Conservation (phyloP, 2,113 vertebrate genomes). For the Rhinichthys klamathensis region DNA sequence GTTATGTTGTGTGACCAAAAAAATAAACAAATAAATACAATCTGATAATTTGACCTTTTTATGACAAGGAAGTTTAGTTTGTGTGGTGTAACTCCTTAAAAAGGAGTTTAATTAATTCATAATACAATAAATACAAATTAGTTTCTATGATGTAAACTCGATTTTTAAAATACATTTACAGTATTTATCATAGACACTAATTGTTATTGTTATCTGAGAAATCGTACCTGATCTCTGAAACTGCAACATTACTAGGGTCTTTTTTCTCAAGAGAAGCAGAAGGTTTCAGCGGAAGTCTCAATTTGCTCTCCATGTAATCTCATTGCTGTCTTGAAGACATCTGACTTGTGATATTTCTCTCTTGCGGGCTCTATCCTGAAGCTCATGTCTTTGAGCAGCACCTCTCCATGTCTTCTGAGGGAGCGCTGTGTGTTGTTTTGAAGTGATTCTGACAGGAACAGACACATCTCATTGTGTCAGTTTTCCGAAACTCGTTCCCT, state of each 20-base stretch:
- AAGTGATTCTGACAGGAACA: constrained; percentile 25
- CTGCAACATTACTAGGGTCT: neutral
- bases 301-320: neutral
- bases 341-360: neutral
- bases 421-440: neutral
- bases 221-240: neutral
- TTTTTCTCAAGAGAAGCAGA: neutral
- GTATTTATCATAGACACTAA: neutral
- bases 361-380: neutral
- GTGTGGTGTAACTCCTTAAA: too few relatives aligned
- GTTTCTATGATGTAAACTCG: neutral
- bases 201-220: neutral
- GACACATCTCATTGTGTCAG: constrained; percentile 16
- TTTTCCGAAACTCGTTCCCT: constrained; percentile 4
- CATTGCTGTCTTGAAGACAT: neutral
- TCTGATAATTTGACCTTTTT: neutral
- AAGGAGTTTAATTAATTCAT: too few relatives aligned
- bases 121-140: neutral
- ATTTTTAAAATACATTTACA: neutral
- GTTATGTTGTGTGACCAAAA: neutral
- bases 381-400: constrained; percentile 14
- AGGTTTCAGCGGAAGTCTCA: neutral
- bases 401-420: constrained; percentile 21
- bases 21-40: neutral
- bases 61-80: too few relatives aligned